Evolutionary conservation across 2,113 vertebrate species (phyloP), one percentile per base, ranked within the genome.

Genomic region (Hippocampus barbouri): DNA sequence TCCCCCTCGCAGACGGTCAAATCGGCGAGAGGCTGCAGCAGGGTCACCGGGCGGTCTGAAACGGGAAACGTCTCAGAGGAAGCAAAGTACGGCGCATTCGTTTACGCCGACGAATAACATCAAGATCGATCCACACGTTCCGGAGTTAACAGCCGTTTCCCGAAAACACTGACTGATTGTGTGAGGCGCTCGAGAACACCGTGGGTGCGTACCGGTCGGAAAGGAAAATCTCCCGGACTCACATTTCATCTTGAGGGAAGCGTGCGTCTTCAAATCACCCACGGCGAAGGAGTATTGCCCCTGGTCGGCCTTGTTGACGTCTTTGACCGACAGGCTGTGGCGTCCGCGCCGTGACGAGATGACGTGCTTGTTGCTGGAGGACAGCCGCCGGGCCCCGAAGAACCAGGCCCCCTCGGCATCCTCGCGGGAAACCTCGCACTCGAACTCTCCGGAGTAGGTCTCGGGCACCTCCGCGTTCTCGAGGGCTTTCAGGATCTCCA

Each of bases 1-100:
- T 99, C 96, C n/a, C 97, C 96, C 83, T 99, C 97, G 7, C 97
- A 99, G 76, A 98, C 90, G 8, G 94, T 96, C 78, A 96, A 87
- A 90, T 99, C 96, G 40, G 91, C 87, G 67, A 99, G 90, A 72
- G 95, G 96, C 89, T 97, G 94, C 68, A 98, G 91, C 82, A 99
- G 89, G 70, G 92, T 93, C 67, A 99, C 94, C 1, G 97, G 94
- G 1, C 95, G 97, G 80, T 96, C 97, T 99, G 78, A 67, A 74
- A 82, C 15, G 53, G 69, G 71, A 3, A 57, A 57, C 4, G 47
- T 5, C 18, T 49, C 7, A 1, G 15, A 23, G 20, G 21, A 15
- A 54, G 53, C 53, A 54, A 21, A n/a, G 21, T 11, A 3, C 6
- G 21, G 53, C 8, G 21, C 53, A 16, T 7, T 18, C 6, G 20